These are phyloP conservation scores for Oligia latruncula DNA, from an alignment of 2,888 invertebrate genomes.

Conservation along the genomic window DNA sequence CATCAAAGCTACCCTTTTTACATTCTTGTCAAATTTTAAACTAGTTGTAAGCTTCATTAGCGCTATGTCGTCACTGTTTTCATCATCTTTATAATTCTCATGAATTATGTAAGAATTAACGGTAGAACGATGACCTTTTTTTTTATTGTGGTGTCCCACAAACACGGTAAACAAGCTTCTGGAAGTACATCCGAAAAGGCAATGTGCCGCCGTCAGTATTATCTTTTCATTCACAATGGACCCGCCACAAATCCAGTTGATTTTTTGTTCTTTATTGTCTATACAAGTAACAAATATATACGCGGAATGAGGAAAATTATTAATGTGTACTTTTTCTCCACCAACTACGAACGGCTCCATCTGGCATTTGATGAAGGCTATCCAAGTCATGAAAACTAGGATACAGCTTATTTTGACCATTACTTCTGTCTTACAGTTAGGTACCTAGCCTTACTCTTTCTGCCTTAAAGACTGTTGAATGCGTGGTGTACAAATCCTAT, in stretches of 20 bases:
- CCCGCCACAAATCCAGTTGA: conserved; percentile 63
- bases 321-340: neutral
- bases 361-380: neutral
- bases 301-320: conserved; percentile 8
- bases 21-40: conserved; percentile 38
- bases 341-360: conserved; percentile 27
- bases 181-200: conserved; percentile 39
- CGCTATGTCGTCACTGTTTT: conserved; percentile 61
- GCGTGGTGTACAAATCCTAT: neutral
- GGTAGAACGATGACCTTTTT: conserved; percentile 9
- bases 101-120: conserved; percentile 45
- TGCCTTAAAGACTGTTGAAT: neutral
- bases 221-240: conserved; percentile 72
- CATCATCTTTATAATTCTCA: conserved; percentile 5
- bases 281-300: neutral
- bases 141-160: conserved; percentile 48
- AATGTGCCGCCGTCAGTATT: conserved; percentile 73
- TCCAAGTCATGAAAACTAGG: conserved; percentile 17
- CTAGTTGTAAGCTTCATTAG: conserved; percentile 35
- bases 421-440: neutral
- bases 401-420: neutral
- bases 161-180: conserved; percentile 3
- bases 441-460: neutral
- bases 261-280: accelerated
- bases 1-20: conserved; percentile 64